phyloP scores from a whole-genome alignment of 2,113 vertebrate genomes.

The Tetraodon nigroviridis region DNA sequence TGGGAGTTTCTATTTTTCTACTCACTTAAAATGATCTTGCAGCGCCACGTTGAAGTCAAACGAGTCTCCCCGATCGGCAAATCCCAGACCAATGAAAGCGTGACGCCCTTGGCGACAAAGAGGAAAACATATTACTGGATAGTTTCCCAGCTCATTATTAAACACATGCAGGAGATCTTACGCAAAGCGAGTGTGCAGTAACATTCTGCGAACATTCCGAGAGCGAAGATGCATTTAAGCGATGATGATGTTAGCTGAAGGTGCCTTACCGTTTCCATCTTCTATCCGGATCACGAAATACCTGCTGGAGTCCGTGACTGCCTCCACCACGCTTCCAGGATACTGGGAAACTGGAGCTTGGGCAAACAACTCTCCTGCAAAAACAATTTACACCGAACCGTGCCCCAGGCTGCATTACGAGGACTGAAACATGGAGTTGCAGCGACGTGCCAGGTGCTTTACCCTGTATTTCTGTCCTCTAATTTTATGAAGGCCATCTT shows the following conservation, averaged over 20 bases:
- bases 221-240: too few species aligned
- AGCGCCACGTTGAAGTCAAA: conserved; percentile 97
- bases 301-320: conserved; percentile 89
- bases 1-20: conserved; percentile 6
- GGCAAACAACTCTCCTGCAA: conserved; percentile 91
- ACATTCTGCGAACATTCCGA: too few species aligned
- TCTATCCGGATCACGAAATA: conserved; percentile 92
- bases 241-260: not conserved
- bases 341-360: conserved; percentile 92
- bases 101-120: conserved; percentile 78
- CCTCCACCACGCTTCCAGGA: conserved; percentile 83
- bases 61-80: conserved; percentile 90
- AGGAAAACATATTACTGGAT: not conserved
- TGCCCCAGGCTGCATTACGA: not conserved
- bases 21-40: conserved; percentile 98
- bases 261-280: conserved; percentile 81
- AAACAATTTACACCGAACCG: conserved; percentile 20
- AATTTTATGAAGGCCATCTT: conserved; percentile 86
- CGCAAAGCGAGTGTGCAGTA: too few species aligned
- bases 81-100: conserved; percentile 92
- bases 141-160: not conserved
- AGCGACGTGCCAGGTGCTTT: conserved; percentile 1
- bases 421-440: not conserved
- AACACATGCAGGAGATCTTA: too few species aligned
- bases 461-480: conserved; percentile 92